A percentile compares a stretch with the other conserved stretches of the same genome.
Evolutionary conservation across 2,113 vertebrate genomes (phyloP).

Genomic region (Dermatemys mawii): DNA sequence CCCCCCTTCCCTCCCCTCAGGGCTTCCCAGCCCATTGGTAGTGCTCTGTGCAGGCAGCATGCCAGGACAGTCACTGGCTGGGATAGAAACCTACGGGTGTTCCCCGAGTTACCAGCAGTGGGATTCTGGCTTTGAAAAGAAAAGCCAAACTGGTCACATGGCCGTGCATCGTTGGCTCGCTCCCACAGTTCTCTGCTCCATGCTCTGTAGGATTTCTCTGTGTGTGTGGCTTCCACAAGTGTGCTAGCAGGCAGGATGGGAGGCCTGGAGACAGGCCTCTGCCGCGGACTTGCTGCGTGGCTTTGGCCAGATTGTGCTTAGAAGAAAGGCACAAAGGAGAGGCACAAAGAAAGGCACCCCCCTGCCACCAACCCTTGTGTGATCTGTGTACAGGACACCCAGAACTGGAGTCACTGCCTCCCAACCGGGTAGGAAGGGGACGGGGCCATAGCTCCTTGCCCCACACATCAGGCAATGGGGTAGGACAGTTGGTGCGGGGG

Average conservation of each 20-base stretch:
- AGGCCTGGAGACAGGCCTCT: neutral
- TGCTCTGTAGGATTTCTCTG: neutral
- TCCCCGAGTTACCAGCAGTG: neutral
- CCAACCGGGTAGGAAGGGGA: neutral
- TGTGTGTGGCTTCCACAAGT: neutral
- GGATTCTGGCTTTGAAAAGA: rapidly evolving
- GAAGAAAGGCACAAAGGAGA: neutral
- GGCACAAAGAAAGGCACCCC: too few relatives aligned
- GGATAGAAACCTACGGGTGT: neutral
- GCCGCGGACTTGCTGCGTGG: neutral
- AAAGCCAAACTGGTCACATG: neutral
- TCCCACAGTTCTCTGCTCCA: neutral
- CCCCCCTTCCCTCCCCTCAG: neutral
- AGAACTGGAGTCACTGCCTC: neutral
- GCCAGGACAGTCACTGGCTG: neutral
- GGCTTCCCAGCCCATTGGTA: neutral
- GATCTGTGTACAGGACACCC: neutral
- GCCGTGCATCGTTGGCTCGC: neutral
- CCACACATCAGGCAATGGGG: rapidly evolving
- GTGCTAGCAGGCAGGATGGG: neutral
- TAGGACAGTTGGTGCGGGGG: neutral
- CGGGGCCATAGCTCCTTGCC: neutral
- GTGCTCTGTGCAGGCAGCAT: neutral
- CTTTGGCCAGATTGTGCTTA: neutral
- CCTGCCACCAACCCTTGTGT: neutral